Evolutionary conservation across 2,113 vertebrate genomes (phyloP).

Genomic region (Elephas maximus): DNA sequence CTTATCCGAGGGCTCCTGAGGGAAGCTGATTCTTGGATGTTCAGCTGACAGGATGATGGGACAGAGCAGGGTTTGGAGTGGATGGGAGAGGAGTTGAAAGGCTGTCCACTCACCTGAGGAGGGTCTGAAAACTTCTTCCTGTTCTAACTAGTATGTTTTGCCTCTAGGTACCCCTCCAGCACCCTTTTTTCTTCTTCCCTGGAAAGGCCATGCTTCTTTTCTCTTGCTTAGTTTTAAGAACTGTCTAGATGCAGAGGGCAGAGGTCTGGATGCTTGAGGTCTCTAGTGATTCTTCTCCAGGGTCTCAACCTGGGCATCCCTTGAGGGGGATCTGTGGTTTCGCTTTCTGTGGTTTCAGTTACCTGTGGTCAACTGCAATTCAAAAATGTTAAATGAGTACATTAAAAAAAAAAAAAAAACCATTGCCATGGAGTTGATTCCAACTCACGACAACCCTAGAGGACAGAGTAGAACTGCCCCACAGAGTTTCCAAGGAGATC

Average conservation of each 20-base stretch:
- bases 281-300: neutral
- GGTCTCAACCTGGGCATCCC: neutral
- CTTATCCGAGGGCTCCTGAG: neutral
- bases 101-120: neutral
- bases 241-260: neutral
- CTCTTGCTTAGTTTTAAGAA: neutral
- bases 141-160: neutral
- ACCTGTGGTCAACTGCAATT: too few relatives aligned
- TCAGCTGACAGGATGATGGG: neutral
- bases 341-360: too few relatives aligned
- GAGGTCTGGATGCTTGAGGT: neutral
- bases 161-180: neutral
- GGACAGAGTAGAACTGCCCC: too few relatives aligned
- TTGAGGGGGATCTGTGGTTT: neutral
- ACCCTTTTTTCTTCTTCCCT: neutral
- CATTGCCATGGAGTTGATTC: too few relatives aligned
- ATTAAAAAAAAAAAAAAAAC: too few relatives aligned
- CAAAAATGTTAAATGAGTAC: too few relatives aligned
- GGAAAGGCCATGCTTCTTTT: neutral
- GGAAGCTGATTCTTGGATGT: neutral
- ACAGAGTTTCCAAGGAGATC: too few relatives aligned
- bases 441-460: too few relatives aligned
- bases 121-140: neutral
- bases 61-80: fast-evolving
- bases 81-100: neutral